Evolutionary conservation across 53 echinoderm and acorn worm genomes (phyloP).

Genomic region (Luidia sarsii): DNA sequence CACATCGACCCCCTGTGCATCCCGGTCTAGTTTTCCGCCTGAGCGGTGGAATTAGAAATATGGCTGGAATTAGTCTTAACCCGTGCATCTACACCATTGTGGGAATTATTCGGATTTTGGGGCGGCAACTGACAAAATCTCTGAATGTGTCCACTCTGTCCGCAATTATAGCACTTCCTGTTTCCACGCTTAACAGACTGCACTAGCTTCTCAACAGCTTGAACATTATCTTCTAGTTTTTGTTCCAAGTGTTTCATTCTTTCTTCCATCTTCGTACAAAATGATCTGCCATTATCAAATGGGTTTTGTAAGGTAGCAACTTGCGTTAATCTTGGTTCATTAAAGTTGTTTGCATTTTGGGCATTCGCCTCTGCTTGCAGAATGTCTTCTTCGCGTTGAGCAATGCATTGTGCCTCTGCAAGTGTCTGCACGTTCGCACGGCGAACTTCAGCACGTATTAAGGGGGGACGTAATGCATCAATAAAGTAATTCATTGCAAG

Average conservation of each 20-base stretch:
- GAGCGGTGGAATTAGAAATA: too few relatives aligned
- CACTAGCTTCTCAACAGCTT: not conserved
- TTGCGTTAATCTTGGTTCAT: not conserved
- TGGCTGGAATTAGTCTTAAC: too few relatives aligned
- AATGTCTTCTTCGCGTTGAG: not conserved
- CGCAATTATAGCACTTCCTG: not conserved
- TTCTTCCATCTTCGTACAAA: not conserved
- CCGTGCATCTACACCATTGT: not conserved
- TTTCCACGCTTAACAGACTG: not conserved
- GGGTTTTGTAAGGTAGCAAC: not conserved
- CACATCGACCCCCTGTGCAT: slow-evolving; percentile 8
- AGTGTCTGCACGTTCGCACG: not conserved
- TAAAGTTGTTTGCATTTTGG: not conserved
- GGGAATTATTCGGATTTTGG: not conserved
- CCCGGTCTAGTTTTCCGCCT: not conserved
- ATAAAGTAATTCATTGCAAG: not conserved
- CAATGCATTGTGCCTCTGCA: not conserved
- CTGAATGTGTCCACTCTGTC: not conserved
- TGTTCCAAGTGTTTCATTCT: not conserved
- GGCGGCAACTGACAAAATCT: not conserved
- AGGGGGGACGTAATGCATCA: not conserved
- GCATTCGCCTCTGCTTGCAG: too few relatives aligned
- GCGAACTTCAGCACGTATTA: not conserved
- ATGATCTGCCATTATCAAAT: not conserved
- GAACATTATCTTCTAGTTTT: not conserved